Evolutionary conservation across 2,797 vertebrate genomes (phyloP).

Genomic region (Gobio occitaniae): DNA sequence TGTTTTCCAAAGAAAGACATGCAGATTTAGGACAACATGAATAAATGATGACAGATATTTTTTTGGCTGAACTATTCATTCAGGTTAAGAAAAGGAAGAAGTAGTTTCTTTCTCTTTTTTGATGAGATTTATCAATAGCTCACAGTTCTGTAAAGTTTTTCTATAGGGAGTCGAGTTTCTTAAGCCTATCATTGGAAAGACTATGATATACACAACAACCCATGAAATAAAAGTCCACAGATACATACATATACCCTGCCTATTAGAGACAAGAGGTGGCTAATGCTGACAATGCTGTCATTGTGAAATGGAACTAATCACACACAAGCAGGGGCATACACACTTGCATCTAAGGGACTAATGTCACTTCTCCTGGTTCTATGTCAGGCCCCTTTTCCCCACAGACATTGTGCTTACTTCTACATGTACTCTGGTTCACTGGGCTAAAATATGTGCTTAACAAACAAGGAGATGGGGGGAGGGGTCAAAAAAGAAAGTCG

Average conservation of each 20-base stretch:
- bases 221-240: neutral
- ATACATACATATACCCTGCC: neutral
- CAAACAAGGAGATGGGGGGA: conserved; percentile 76
- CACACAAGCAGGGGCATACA: conserved; percentile 66
- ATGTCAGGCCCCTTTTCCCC: conserved; percentile 84
- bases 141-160: neutral
- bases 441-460: conserved; percentile 92
- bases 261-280: conserved; percentile 27
- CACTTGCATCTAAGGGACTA: conserved; percentile 59
- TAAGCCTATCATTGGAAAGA: conserved; percentile 30
- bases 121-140: neutral
- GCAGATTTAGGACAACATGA: neutral
- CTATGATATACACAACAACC: neutral
- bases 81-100: no score
- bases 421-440: conserved; percentile 84
- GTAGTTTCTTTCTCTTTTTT: no score
- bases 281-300: conserved; percentile 32
- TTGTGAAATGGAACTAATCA: conserved; percentile 41
- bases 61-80: no score
- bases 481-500: conserved; percentile 60
- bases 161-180: neutral
- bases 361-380: conserved; percentile 80
- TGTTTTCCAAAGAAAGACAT: neutral
- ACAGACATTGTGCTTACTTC: conserved; percentile 85
- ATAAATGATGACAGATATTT: neutral